A percentile compares a stretch with the other conserved stretches of the same genome.
Conservation (phyloP, 2,888 invertebrate genomes). For the Conistra vaccinii region DNA sequence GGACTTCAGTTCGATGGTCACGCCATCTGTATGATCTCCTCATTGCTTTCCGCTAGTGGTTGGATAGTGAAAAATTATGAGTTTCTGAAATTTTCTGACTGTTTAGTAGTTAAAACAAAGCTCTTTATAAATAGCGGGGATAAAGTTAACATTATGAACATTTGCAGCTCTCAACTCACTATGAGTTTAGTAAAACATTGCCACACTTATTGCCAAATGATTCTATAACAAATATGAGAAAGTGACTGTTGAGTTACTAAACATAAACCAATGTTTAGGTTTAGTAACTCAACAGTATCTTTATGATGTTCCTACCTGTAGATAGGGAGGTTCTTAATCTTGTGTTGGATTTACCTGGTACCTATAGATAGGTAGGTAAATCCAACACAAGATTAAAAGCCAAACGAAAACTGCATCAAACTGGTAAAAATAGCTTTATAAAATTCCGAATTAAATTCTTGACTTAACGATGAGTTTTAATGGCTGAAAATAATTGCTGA, state of each 20-base stretch:
- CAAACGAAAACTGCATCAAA: slow-evolving; percentile 17
- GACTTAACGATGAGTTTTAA: slow-evolving; percentile 55
- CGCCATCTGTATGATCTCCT: slow-evolving; percentile 8
- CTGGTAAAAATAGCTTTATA: not conserved
- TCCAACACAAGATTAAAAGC: not conserved
- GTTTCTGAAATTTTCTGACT: not conserved
- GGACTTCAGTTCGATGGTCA: not conserved
- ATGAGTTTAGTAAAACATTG: not conserved
- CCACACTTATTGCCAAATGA: not conserved
- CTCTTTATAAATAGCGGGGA: too few species aligned
- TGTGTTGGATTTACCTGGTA: too few species aligned
- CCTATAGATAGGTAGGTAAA: not conserved
- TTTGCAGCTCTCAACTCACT: not conserved
- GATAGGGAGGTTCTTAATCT: too few species aligned
- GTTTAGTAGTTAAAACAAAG: too few species aligned
- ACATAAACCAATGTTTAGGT: not conserved
- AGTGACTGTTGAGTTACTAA: not conserved
- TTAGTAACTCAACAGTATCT: too few species aligned
- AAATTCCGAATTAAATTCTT: slow-evolving; percentile 44
- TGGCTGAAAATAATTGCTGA: slow-evolving; percentile 50
- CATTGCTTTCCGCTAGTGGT: not conserved
- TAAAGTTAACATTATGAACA: not conserved
- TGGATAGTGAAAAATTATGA: not conserved
- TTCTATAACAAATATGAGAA: not conserved
- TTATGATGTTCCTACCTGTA: too few species aligned